Base-by-base conservation (phyloP, 2,888 invertebrate species). In the Apodemia duryi region DNA sequence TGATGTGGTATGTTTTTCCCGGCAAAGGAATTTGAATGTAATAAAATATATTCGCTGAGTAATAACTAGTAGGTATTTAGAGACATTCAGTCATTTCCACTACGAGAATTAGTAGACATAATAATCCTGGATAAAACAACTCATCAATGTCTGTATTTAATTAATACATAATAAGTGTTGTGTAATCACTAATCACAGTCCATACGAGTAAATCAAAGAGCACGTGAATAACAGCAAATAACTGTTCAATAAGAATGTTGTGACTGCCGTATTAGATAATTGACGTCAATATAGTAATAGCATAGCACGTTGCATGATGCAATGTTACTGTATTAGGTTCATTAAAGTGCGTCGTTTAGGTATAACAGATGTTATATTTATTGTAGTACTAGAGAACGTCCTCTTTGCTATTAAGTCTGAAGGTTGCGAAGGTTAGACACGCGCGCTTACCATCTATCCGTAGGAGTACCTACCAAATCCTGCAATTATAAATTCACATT, bases 251-350 rank as follows among this genome's bases (percentile, higher is more conserved):
- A 51, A 57, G 57, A 60, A 60, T 60, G 57, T 60, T 60, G 57
- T 60, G 57, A 60, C 57, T 60, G 57, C 57, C 13, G 57, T 60
- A 60, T 60, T 60, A 60, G 57, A 60, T 60, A 60, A 35, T 60
- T 60, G 57, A 60, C 57, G 57, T 60, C 57, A 32, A 51, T 21
- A 51, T 51, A 51, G n/a, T 51, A 51, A n/a, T 46, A 46, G 13
- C 21, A n/a, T 46, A 46, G 13, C 21, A 21, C 49, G 49, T n/a
- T 51, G 49, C 49, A 21, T 7, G 49, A 51, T 51, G 49, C 49
- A 51, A 51, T 6, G n/a, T n/a, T 51, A 51, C n/a, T 49, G 6
- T 49, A 49, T 49, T n/a, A 49, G 13, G n/a, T 49, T 49, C n/a
- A 57, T 57, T 57, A 11, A 57, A 29, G 10, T 35, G 29, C 32